phyloP scores from a whole-genome alignment of 1,140 invertebrate genomes.

The Eubasilissa regina region DNA sequence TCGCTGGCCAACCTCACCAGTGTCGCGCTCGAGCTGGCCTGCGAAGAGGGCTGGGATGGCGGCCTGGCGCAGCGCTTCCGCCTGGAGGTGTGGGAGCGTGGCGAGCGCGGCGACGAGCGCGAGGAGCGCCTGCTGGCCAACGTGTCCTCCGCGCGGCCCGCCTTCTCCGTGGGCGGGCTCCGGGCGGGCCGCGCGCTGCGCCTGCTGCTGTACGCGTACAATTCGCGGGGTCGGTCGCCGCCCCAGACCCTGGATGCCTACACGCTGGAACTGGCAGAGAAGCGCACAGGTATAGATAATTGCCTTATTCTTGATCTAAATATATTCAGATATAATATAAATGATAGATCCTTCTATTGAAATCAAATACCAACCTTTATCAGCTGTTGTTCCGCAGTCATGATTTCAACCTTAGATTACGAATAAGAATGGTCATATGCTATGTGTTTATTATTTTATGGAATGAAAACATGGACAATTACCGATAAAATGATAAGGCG shows the following conservation, averaged over 20 bases:
- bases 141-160: constrained; percentile 67
- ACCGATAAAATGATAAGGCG: too few relatives aligned
- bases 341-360: too few relatives aligned
- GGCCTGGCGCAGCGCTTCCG: constrained; percentile 89
- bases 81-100: constrained; percentile 77
- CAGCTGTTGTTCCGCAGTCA: too few relatives aligned
- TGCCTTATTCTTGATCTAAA: too few relatives aligned
- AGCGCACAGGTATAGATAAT: constrained; percentile 41
- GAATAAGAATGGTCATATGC: too few relatives aligned
- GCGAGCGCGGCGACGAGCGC: constrained; percentile 60
- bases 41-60: constrained; percentile 80
- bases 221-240: constrained; percentile 76
- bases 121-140: constrained; percentile 70
- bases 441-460: too few relatives aligned
- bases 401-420: too few relatives aligned
- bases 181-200: constrained; percentile 70
- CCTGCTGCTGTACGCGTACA: constrained; percentile 75
- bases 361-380: too few relatives aligned
- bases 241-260: constrained; percentile 71
- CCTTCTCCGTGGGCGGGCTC: constrained; percentile 72
- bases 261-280: constrained; percentile 65
- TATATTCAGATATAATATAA: too few relatives aligned
- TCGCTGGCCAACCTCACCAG: constrained; percentile 85
- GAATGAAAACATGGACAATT: too few relatives aligned
- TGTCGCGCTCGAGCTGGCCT: constrained; percentile 79